Evolutionary conservation across 2,888 invertebrate species (phyloP).

Genomic region (Synanthedon vespiformis): DNA sequence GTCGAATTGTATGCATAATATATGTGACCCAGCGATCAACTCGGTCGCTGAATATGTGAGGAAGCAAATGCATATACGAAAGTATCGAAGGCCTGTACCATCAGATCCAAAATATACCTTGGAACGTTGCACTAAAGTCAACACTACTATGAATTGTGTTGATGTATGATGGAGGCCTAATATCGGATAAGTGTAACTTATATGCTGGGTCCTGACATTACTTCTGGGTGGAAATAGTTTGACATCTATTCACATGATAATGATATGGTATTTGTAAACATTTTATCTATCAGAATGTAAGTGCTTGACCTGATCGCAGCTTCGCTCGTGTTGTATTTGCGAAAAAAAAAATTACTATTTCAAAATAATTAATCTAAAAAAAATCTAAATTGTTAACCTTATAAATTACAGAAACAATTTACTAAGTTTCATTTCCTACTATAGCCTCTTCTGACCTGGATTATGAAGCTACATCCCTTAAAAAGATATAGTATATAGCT

Average conservation of each 20-base stretch:
- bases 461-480: too few relatives aligned
- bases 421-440: too few relatives aligned
- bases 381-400: too few relatives aligned
- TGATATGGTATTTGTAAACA: not conserved
- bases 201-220: constrained; percentile 24
- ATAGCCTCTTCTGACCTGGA: too few relatives aligned
- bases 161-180: not conserved
- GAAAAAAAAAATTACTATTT: too few relatives aligned
- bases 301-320: too few relatives aligned
- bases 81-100: not conserved
- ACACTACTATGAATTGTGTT: not conserved
- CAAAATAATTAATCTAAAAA: too few relatives aligned
- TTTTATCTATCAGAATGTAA: too few relatives aligned
- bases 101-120: not conserved
- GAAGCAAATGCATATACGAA: constrained; percentile 6
- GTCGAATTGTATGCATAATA: constrained; percentile 47
- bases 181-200: not conserved
- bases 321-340: too few relatives aligned
- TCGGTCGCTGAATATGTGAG: constrained; percentile 28
- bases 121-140: not conserved
- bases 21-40: constrained; percentile 33
- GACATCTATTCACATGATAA: constrained; percentile 38
- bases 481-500: too few relatives aligned
- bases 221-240: constrained; percentile 24
- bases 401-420: too few relatives aligned